Evolutionary conservation across 2,113 vertebrate genomes (phyloP).

Genomic region (Menura novaehollandiae): DNA sequence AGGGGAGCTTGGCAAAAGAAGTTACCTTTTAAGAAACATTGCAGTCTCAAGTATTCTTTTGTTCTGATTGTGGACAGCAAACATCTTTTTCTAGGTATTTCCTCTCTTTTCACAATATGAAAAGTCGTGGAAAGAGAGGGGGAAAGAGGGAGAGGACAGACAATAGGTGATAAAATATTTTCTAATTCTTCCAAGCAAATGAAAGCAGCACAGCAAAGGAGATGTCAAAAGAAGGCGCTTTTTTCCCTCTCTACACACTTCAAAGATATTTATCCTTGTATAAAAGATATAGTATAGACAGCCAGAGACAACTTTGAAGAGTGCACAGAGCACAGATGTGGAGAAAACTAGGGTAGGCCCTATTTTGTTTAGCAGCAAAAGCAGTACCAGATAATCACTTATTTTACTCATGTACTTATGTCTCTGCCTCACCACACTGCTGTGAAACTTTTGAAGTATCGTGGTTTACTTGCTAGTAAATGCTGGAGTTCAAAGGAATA

Average conservation of each 20-base stretch:
- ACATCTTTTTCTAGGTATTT: slow-evolving; percentile 24
- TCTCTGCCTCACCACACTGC: neutral
- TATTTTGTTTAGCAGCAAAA: slow-evolving; percentile 32
- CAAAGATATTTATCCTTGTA: neutral
- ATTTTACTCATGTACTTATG: slow-evolving; percentile 22
- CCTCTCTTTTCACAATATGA: slow-evolving; percentile 10
- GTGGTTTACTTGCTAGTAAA: slow-evolving; percentile 37
- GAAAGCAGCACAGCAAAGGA: slow-evolving; percentile 43
- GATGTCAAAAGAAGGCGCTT: neutral
- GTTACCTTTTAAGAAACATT: slow-evolving; percentile 23
- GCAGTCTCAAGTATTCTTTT: neutral
- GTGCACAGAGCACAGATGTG: neutral
- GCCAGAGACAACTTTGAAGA: neutral
- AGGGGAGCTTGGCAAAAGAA: neutral
- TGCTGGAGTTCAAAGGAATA: slow-evolving; percentile 57
- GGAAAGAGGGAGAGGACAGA: neutral
- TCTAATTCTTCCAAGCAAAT: slow-evolving; percentile 36
- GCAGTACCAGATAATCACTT: slow-evolving; percentile 23
- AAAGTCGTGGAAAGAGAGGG: neutral
- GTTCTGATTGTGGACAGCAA: slow-evolving; percentile 6
- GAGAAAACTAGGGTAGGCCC: neutral
- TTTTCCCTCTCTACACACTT: neutral
- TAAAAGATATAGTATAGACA: neutral
- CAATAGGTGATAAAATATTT: slow-evolving; percentile 51
- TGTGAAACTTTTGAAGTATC: slow-evolving; percentile 48